Conservation (phyloP, 2,888 invertebrate species). For the Parnassius mnemosyne region DNA sequence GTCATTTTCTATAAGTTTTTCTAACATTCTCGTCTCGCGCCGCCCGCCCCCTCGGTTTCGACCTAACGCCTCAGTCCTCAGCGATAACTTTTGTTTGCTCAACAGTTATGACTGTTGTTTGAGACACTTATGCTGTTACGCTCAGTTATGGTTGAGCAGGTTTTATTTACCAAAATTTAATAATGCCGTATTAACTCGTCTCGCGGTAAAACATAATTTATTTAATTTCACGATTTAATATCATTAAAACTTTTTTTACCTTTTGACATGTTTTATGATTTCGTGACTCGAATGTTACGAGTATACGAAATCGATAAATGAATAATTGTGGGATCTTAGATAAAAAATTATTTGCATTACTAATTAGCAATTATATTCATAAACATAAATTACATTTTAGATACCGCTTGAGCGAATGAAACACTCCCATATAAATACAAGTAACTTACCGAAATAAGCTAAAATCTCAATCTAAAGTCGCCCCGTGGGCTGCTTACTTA, state of each 20-base stretch:
- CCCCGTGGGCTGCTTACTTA: constrained; percentile 50
- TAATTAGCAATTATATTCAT: constrained; percentile 17
- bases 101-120: constrained; percentile 74
- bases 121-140: constrained; percentile 73
- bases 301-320: constrained; percentile 14
- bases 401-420: constrained; percentile 44
- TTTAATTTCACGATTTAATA: constrained; percentile 28
- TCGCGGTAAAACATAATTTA: constrained; percentile 49
- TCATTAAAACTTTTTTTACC: constrained; percentile 6
- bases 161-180: constrained; percentile 64
- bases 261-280: constrained; percentile 10
- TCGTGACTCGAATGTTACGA: constrained; percentile 17
- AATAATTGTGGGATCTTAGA: constrained; percentile 16
- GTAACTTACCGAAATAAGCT: constrained; percentile 44
- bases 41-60: constrained; percentile 69
- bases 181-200: constrained; percentile 63
- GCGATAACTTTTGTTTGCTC: constrained; percentile 73
- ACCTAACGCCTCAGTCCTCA: constrained; percentile 64
- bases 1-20: constrained; percentile 81
- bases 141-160: constrained; percentile 51
- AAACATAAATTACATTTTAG: constrained; percentile 45
- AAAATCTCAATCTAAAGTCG: constrained; percentile 67
- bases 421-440: constrained; percentile 46
- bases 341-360: constrained; percentile 20
- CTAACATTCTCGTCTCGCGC: constrained; percentile 72